Base-by-base conservation (phyloP, 1,140 invertebrate genomes). In the Macrocentrus cingulum region DNA sequence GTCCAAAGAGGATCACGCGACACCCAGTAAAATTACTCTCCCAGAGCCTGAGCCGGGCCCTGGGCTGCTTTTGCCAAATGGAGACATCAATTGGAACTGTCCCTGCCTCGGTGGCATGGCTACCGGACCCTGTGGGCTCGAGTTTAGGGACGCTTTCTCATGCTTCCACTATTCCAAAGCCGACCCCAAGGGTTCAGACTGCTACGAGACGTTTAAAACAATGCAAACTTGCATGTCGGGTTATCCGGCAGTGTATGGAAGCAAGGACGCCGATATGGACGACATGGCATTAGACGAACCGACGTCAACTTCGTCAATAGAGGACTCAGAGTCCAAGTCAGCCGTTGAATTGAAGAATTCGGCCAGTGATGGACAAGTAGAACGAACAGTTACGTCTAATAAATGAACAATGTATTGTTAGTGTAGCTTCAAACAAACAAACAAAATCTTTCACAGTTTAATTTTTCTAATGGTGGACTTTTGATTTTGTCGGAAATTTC, bases 41-140 rank as follows among this genome's bases (percentile, higher is more conserved):
- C 87, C 90, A 4, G 84, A 88, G 65, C 83, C 86, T 9, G 89
- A 91, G 62, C 84, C 87, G 5, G 82, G 85, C 51, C 86, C 88
- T 56, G 94, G 95, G 22, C 79, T 97, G 1, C 88, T 98, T 56
- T 79, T 92, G 23, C 82, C 88, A 1, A 91, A 92, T 81, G 95
- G 96, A 4, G 87, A 91, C 44, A 97, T 98, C 56, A 98, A 98
- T 79, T 98, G 95, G 94, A 90, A 90, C 71, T 99, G 96, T 70
- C 96, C 95, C 0, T 98, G 96, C 79, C 82, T 98, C 15, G 95
- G 95, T 20, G 93, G 94, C 11, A 95, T 97, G 91, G 91, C 94
- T 3, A 93, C 91, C 2, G 95, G 95, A 1, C 95, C 96, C 0
- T 99, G 96, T 76, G 95, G 94, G 0, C 80, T 90, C 9, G 88